Evolutionary conservation across 1,140 invertebrate genomes (phyloP), one percentile per base, ranked within the genome.

Genomic region (Psilanteris sp.): DNA sequence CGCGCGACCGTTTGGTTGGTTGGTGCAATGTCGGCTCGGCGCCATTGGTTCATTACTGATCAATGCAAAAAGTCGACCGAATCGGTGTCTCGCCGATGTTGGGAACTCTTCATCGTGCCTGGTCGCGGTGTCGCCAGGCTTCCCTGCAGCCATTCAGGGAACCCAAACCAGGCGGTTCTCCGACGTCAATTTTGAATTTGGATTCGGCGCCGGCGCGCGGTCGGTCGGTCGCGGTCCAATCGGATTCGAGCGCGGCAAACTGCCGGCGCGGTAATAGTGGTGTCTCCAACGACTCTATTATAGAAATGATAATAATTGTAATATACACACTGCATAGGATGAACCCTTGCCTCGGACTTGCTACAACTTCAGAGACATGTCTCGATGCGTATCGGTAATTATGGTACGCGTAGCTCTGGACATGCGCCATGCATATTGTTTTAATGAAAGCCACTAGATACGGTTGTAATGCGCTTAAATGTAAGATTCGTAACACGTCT

Each of bases 131-230:
- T 52, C 6, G 71, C 78, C 24, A 80, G 81, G 85, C 83, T 88
- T 88, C 81, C 83, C 83, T 88, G 87, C 87, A 88, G 87, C 87
- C 87, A 88, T 88, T 88, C 86, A 87, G 78, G 81, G 81, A 88
- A 87, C 79, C 85, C 82, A 79, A 72, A 81, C 70, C 75, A 78
- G 85, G 87, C 31, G 83, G 80, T 81, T 81, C 83, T 79, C 70
- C 31, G n/a, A 36, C 27, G 1, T 9, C n/a, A 68, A 71, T 71
- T 57, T 66, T 34, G 44, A 50, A 66, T 70, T 66, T 61, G n/a
- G 43, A 10, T 16, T 15, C 22, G 37, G 27, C 64, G 6, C 41
- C 52, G n/a, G 11, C 8, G 2, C 3, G n/a, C 22, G 9, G 11
- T 9, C 4, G 14, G 7, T n/a, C 1, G 27, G 43, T 22, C 26